phyloP scores from a whole-genome alignment of 2,797 vertebrate genomes.

The Schizopygopsis malacanthus region DNA sequence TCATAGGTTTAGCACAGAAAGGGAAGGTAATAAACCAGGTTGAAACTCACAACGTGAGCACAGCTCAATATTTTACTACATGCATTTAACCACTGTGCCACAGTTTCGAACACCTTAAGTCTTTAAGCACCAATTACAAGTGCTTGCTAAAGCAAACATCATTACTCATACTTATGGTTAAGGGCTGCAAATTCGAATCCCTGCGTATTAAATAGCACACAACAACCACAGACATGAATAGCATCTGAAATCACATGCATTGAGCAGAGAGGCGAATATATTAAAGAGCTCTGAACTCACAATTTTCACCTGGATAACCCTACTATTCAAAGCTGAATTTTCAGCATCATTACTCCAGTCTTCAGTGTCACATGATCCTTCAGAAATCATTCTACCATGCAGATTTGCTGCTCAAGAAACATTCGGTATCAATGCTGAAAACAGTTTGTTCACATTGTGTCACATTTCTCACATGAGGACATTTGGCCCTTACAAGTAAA shows the following conservation, averaged over 20 bases:
- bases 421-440: background rate
- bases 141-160: conserved; percentile 1
- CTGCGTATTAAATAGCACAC: background rate
- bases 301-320: background rate
- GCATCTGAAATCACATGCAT: background rate
- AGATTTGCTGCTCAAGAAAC: background rate
- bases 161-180: background rate
- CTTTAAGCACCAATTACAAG: background rate
- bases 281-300: background rate
- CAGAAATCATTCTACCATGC: too few relatives aligned
- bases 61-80: background rate
- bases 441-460: background rate
- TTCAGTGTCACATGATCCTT: background rate
- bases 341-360: background rate
- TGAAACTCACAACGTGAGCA: background rate
- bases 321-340: background rate
- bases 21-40: too few relatives aligned
- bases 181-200: background rate
- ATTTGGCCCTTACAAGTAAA: background rate
- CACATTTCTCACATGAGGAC: background rate
- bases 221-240: background rate
- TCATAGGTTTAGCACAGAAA: background rate
- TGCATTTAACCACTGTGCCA: background rate
- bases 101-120: background rate
- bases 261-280: too few relatives aligned